Evolutionary conservation across 2,888 invertebrate genomes (phyloP), one percentile per base, ranked within the genome.

Genomic region (Ennomos fuscantarius): DNA sequence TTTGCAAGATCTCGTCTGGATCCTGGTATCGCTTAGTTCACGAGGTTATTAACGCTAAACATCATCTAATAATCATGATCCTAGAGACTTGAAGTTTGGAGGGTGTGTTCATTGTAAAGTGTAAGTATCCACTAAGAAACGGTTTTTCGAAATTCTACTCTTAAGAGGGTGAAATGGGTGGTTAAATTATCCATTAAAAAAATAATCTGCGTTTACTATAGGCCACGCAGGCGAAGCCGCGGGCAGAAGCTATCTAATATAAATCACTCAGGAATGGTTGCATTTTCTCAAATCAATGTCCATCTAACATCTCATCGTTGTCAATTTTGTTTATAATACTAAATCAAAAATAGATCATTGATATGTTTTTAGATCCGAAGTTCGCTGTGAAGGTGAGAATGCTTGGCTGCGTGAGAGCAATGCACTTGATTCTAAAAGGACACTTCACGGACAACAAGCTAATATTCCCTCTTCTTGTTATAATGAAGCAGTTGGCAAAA

Each of bases 331-430:
- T 42, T 52, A 2, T 8, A 32, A 33, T 45, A n/a, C 13, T 13
- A 40, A 33, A 13, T 33, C 41, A 34, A 35, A 51, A 43, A 62
- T 39, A 54, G 34, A 43, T 13, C 13, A 34, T 43, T 42, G 48
- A 49, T 63, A 51, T 68, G 31, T 49, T 89, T 88, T 62, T 86
- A 89, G 93, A 94, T 89, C 82, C 92, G 51, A 95, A 95, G 82
- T 95, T 96, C 78, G 93, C 95, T 12, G 81, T 93, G 60, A 95
- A 95, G 87, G 93, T 95, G 13, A 92, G 95, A 72, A 88, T 94
- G 78, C 81, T 94, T 37, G 94, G 94, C 41, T 93, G 93, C 64
- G 91, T 94, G 1, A 93, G 94, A 78, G 90, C 93, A 66, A 93
- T 94, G 82, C 94, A 95, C 75, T 82, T 90, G n/a, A 87, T 94